Evolutionary conservation across 1,140 invertebrate genomes (phyloP).

Genomic region (Drosophila quadrilineata): DNA sequence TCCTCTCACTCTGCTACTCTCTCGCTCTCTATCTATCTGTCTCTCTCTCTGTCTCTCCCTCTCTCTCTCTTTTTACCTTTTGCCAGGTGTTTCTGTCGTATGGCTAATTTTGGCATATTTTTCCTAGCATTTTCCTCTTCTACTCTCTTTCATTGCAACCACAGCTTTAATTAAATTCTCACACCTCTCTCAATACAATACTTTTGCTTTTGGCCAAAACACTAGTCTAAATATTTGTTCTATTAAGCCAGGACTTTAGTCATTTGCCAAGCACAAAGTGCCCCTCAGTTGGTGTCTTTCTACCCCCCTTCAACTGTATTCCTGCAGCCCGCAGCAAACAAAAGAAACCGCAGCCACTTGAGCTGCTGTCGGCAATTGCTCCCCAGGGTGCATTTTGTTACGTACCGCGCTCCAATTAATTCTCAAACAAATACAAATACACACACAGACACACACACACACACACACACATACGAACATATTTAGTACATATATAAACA

Average conservation of each 20-base stretch:
- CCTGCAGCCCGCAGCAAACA: too few relatives aligned
- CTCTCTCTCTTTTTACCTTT: too few relatives aligned
- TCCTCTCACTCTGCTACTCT: too few relatives aligned
- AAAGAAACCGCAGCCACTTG: conserved; percentile 37
- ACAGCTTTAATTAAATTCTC: conserved; percentile 53
- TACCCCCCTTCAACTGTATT: background rate
- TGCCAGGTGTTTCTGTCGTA: too few relatives aligned
- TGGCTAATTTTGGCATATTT: too few relatives aligned
- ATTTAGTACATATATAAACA: too few relatives aligned
- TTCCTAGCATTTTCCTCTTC: too few relatives aligned
- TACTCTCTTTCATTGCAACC: too few relatives aligned
- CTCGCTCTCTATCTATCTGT: too few relatives aligned
- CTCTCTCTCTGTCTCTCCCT: too few relatives aligned
- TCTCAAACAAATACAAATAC: conserved; percentile 14
- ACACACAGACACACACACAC: background rate
- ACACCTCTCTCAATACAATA: conserved; percentile 38
- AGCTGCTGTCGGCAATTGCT: conserved; percentile 55
- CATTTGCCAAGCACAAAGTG: background rate
- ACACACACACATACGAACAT: background rate
- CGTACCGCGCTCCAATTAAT: conserved; percentile 59
- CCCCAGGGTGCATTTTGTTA: conserved; percentile 60
- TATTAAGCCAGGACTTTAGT: background rate
- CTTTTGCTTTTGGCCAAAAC: background rate
- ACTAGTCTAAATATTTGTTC: conserved; percentile 18
- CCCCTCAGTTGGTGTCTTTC: too few relatives aligned